A percentile compares a stretch with the other conserved stretches of the same genome.
Conservation (phyloP, 2,113 vertebrate species). For the Vulpes lagopus region DNA sequence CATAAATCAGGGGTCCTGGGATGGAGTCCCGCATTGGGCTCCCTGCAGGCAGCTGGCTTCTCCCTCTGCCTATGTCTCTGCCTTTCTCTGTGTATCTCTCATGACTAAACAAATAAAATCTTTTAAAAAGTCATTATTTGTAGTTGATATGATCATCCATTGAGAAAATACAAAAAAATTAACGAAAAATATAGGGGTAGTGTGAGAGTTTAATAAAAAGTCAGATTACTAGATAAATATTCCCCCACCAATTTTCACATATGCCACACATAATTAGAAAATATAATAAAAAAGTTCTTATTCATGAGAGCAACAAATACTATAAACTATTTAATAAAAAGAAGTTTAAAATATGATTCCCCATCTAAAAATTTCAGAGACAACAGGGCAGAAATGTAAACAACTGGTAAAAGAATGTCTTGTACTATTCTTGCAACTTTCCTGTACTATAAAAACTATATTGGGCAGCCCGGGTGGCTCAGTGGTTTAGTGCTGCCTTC, state of each 20-base stretch:
- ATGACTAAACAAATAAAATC: too few species aligned
- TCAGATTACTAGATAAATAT: background rate
- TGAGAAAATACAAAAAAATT: conserved; percentile 34
- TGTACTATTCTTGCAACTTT: background rate
- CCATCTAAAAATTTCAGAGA: background rate
- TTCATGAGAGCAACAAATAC: background rate
- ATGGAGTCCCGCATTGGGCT: too few species aligned
- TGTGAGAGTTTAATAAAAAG: background rate
- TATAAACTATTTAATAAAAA: background rate
- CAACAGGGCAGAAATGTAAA: conserved; percentile 37
- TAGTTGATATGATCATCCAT: background rate
- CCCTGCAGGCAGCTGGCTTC: too few species aligned
- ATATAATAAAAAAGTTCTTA: background rate
- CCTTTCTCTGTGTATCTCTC: too few species aligned
- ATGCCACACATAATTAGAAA: background rate
- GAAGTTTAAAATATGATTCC: conserved; percentile 27
- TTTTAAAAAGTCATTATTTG: background rate
- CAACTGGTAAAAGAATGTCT: background rate
- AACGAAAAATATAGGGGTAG: background rate
- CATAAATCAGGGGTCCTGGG: too few species aligned
- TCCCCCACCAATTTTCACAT: background rate
- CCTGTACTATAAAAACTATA: conserved; percentile 45
- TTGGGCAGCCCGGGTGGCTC: too few species aligned
- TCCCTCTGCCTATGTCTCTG: too few species aligned
- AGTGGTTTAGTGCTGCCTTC: too few species aligned